Evolutionary conservation across 2,797 vertebrate species (phyloP).

Genomic region (Esox lucius): DNA sequence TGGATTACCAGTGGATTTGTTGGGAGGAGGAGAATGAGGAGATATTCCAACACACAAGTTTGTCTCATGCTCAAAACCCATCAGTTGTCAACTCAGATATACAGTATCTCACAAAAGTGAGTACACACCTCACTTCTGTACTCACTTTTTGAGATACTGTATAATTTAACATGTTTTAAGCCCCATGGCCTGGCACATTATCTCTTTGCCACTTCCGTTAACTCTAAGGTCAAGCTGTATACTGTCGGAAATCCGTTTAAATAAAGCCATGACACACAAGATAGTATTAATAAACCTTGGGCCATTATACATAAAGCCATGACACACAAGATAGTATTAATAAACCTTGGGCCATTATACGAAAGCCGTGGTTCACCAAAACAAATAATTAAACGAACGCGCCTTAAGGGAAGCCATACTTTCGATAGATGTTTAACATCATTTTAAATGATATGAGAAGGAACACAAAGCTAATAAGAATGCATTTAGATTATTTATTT

Average conservation of each 20-base stretch:
- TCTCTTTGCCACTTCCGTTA: not conserved
- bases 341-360: not conserved
- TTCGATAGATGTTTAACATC: not conserved
- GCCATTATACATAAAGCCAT: not conserved
- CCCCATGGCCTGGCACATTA: not conserved
- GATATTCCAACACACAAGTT: not conserved
- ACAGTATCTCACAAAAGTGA: no score
- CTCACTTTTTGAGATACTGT: no score
- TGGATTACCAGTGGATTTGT: slow-evolving; percentile 14
- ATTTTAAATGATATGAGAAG: not conserved
- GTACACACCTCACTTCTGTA: no score
- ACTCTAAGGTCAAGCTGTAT: not conserved
- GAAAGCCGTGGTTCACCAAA: not conserved
- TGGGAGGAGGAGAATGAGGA: slow-evolving; percentile 13
- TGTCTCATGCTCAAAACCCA: not conserved
- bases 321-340: not conserved
- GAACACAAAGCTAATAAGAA: not conserved
- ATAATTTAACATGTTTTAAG: no score
- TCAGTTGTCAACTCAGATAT: not conserved
- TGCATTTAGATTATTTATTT: not conserved
- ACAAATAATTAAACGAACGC: not conserved
- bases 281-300: no score
- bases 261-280: not conserved
- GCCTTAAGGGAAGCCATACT: not conserved
- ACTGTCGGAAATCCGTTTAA: not conserved